Base-by-base conservation (phyloP, 2,888 invertebrate genomes). In the Pachymerium ferrugineum region DNA sequence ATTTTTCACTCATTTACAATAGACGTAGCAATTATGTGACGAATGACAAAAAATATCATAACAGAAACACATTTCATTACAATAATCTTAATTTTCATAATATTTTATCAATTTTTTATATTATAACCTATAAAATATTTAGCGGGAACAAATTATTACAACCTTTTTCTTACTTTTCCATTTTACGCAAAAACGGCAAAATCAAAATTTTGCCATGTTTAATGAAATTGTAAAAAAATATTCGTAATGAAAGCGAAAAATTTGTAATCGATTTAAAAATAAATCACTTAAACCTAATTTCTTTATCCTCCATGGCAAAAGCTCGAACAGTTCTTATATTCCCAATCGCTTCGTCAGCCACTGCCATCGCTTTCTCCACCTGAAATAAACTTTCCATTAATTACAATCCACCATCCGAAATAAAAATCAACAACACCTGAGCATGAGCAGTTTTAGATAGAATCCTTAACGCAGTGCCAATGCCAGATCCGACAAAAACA, bases 311-410 rank as follows among this genome's bases (percentile, higher is more conserved):
- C 85, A 94, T 94, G 0, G 95, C 95, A 85, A 97, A 96, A 14
- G 96, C 92, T 77, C 96, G 86, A 0, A 98, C 97, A 0, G 97
- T 97, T 71, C 95, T 86, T 77, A 98, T 91, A 83, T 97, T 97
- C 38, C 92, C 88, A 74, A 98, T 86, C 1, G 96, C 95, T 84
- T 97, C 97, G 82, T 96, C 95, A 14, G 94, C 94, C 38, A 96
- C 90, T 0, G 92, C 87, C 0, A 94, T 93, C 0, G 95, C 89
- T 80, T 90, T 90, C 78, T 95, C 92, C 76, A 90, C 85, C 91
- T 94, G 80, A 30, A 80, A 78, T 77, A 74, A 33, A 33, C 33
- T 5, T 8, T 12, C 54, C 10, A n/a, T 31, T 22, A 5, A 54
- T 30, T 19, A 14, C n/a, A 67, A 10, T 35, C 14, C 35, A 35